phyloP scores from a whole-genome alignment of 2,888 invertebrate genomes.

The Muschampia plurimacula region DNA sequence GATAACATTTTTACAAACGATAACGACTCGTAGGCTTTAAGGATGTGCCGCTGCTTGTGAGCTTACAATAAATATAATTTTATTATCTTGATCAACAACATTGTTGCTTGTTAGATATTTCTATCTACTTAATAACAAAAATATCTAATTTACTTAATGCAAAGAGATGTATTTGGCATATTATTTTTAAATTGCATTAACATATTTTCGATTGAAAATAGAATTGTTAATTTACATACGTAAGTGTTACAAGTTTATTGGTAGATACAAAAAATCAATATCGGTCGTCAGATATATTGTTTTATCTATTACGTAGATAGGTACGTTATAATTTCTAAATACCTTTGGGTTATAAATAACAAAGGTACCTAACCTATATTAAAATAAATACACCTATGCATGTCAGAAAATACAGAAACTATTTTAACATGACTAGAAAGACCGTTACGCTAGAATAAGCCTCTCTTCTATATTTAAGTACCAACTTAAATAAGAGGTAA shows the following conservation, averaged over 20 bases:
- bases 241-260: too few species aligned
- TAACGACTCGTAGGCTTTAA: too few species aligned
- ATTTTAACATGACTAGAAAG: constrained; percentile 25
- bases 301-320: too few species aligned
- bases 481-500: constrained; percentile 35
- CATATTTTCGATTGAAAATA: neutral
- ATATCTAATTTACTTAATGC: neutral
- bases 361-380: neutral
- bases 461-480: constrained; percentile 50
- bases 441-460: constrained; percentile 60
- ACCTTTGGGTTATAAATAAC: neutral
- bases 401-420: constrained; percentile 24
- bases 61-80: too few species aligned
- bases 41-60: too few species aligned
- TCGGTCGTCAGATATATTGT: too few species aligned
- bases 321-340: neutral
- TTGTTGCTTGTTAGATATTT: too few species aligned
- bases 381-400: neutral
- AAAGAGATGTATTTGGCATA: neutral
- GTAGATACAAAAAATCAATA: too few species aligned
- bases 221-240: too few species aligned
- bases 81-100: too few species aligned
- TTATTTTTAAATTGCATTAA: neutral
- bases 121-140: too few species aligned
- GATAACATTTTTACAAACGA: too few species aligned